Evolutionary conservation across 2,888 invertebrate species (phyloP), one percentile per base, ranked within the genome.

Genomic region (Lasioglossum figueresi): DNA sequence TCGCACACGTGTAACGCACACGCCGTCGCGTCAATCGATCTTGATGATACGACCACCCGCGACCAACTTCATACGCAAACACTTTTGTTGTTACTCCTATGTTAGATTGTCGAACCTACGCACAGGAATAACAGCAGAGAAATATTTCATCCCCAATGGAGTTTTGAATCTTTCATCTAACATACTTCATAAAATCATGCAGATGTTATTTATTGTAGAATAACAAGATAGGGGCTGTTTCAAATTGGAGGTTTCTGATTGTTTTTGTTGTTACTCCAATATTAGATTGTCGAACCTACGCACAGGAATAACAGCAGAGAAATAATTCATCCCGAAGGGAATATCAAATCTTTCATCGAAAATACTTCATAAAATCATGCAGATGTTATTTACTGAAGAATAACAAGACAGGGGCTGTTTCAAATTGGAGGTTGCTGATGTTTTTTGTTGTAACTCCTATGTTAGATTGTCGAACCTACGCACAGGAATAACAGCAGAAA

Each of bases 1-100:
- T 88, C 84, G 63, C n/a, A 73, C 87, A 71, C 84, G 85, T 85
- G 87, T 85, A 79, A 86, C 88, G 75, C 88, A 88, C 88, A 85
- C 80, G 63, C 84, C 16, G 79, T 73, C 84, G 78, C 86, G 82
- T 89, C 91, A 84, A 90, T 90, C 90, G 90, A 90, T 90, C 82
- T 82, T 82, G 80, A 82, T 40, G 87, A 87, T 84, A 88, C 85
- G 56, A 52, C 74, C 84, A 59, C 56, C 56, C 73, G 59, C 70
- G 45, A 52, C 23, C 77, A 66, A 56, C 40, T 59, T 43, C 23
- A 40, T 76, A 68, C 48, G 68, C 76, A 72, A 83, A 78, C 63
- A 77, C 80, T 83, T 80, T 71, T 56, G 37, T 68, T 68, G 23
- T 34, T 68, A 10, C 23, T 66, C 19, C 8, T 31, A 16, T 23